These are phyloP conservation scores for Chaetogeoica ovagalla DNA, from an alignment of 2,888 invertebrate species.

Conservation along the genomic window DNA sequence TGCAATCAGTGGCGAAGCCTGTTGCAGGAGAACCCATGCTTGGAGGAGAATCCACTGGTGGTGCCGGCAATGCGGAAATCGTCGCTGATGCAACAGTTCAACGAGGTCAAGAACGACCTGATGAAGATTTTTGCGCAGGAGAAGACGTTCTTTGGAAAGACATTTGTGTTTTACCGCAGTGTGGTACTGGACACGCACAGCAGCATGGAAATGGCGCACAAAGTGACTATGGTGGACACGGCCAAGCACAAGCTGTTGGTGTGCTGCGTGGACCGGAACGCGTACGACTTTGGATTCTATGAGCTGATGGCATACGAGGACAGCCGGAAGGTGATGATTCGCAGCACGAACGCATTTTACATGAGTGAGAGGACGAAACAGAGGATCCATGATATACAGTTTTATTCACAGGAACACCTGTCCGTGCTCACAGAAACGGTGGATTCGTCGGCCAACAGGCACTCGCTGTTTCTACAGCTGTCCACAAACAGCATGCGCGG, in stretches of 20 bases:
- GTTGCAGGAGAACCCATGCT: constrained; percentile 72
- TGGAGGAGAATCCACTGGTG: constrained; percentile 72
- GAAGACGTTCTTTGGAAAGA: constrained; percentile 57
- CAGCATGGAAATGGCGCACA: neutral
- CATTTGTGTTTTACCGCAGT: constrained; percentile 41
- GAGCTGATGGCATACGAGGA: constrained; percentile 46
- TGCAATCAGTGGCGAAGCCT: constrained; percentile 80
- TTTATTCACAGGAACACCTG: constrained; percentile 73
- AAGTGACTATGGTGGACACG: constrained; percentile 49
- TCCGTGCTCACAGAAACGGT: constrained; percentile 71
- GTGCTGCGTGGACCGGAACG: constrained; percentile 18
- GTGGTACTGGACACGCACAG: constrained; percentile 20
- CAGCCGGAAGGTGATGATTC: constrained; percentile 22
- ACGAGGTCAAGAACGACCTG: constrained; percentile 65
- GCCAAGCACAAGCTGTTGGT: constrained; percentile 53
- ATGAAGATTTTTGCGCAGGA: constrained; percentile 46
- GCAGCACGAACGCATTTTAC: constrained; percentile 31
- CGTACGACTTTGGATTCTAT: constrained; percentile 41
- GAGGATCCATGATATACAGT: constrained; percentile 71
- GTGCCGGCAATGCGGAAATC: constrained; percentile 74
- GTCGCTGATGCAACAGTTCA: constrained; percentile 82
- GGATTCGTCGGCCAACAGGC: constrained; percentile 21
- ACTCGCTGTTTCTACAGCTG: constrained; percentile 52
- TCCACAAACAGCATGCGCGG: constrained; percentile 40
- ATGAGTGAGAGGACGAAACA: constrained; percentile 47